phyloP scores from a whole-genome alignment of 2,888 invertebrate species.

The Leptopilina drosophilae region DNA sequence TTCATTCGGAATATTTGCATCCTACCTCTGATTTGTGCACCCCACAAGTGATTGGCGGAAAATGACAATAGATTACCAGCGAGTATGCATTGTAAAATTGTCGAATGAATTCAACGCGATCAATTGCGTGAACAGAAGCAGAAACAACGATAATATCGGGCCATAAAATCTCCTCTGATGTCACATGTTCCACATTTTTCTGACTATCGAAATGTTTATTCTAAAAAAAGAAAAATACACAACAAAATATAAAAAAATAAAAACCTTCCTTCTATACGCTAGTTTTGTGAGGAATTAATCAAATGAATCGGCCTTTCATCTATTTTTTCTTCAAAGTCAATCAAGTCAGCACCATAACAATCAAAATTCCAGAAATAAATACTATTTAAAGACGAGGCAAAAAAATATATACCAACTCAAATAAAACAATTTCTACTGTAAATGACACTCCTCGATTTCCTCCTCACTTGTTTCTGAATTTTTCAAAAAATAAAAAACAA shows the following conservation, averaged over 20 bases:
- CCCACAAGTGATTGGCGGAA: conserved; percentile 39
- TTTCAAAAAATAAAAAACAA: no score
- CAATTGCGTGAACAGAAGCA: conserved; percentile 38
- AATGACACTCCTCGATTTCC: no score
- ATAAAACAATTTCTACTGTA: no score
- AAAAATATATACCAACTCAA: no score
- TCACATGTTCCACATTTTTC: conserved; percentile 28
- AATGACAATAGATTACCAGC: conserved; percentile 34
- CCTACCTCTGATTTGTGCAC: conserved; percentile 10
- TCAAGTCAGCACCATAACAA: no score
- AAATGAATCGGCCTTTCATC: not conserved
- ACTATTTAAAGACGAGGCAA: no score
- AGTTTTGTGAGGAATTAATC: not conserved
- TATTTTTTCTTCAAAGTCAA: no score
- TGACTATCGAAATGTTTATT: conserved; percentile 3
- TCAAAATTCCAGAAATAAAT: no score
- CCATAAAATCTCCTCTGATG: conserved; percentile 38
- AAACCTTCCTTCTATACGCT: not conserved
- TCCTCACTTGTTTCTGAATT: no score
- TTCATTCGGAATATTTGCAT: conserved; percentile 25
- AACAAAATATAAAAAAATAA: not conserved
- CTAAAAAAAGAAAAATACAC: not conserved
- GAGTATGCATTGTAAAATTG: conserved; percentile 39
- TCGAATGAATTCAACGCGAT: conserved; percentile 32
- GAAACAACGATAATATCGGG: conserved; percentile 26